Conservation (phyloP, 2,888 invertebrate species). For the Orgyia antiqua region DNA sequence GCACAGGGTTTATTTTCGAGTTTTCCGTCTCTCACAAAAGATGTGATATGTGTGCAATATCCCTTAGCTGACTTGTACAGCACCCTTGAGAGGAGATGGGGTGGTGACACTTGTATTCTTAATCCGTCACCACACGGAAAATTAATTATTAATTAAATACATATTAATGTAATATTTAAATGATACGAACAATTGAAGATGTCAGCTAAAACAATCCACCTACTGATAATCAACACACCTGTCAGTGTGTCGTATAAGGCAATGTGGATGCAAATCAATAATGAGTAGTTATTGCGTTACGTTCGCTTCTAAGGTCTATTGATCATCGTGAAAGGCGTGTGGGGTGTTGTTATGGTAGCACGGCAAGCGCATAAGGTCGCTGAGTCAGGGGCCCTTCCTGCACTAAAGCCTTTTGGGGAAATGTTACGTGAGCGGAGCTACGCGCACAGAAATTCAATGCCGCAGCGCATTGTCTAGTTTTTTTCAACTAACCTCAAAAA, state of each 20-base stretch:
- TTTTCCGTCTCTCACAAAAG: too few relatives aligned
- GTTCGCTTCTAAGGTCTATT: constrained; percentile 37
- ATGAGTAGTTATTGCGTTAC: constrained; percentile 49
- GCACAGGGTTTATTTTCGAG: too few relatives aligned
- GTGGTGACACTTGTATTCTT: too few relatives aligned
- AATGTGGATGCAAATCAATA: constrained; percentile 48
- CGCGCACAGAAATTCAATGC: constrained; percentile 57
- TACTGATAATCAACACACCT: constrained; percentile 21
- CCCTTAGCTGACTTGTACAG: too few relatives aligned
- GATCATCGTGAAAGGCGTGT: constrained; percentile 62
- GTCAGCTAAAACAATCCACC: too few relatives aligned
- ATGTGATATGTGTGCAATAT: too few relatives aligned
- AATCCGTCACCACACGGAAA: too few relatives aligned
- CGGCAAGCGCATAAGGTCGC: constrained; percentile 47
- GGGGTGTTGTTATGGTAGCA: constrained; percentile 33
- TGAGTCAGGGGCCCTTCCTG: constrained; percentile 72
- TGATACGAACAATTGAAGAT: too few relatives aligned
- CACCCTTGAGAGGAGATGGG: too few relatives aligned
- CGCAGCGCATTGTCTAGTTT: constrained; percentile 41
- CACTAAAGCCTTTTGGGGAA: constrained; percentile 56
- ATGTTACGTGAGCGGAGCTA: constrained; percentile 60
- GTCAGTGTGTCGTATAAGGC: constrained; percentile 38
- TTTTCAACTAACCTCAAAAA: constrained; percentile 22
- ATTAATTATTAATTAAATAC: too few relatives aligned
- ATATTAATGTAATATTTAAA: too few relatives aligned